Base-by-base conservation (phyloP, 2,797 vertebrate species). In the Geotrypetes seraphini region DNA sequence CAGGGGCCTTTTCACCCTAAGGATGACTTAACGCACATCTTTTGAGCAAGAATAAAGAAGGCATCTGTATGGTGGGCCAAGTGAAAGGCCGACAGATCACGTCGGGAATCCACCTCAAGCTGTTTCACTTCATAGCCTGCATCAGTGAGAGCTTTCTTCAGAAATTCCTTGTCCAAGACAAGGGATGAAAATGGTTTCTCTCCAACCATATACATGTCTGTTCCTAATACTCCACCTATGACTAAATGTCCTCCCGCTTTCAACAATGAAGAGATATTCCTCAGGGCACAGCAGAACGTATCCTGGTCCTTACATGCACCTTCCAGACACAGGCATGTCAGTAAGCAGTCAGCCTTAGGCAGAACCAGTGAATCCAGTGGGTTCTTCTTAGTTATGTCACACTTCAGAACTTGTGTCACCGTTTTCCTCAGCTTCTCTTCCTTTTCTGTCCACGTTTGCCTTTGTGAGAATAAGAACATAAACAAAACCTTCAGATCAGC, bases 291-390 rank as follows among this genome's bases (percentile, higher is more conserved):
- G 10, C n/a, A 12, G 49, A 63, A 71, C 16, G 11, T 20, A 3
- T 27, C 24, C 5, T 35, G 27, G 36, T 66, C 63, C 2, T 62
- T 53, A 43, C 67, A 71, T 12, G 70, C 63, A 0, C 57, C 56
- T 6, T 66, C 66, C 24, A 73, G 54, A 35, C 72, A 79, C 29
- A 74, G 39, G 0, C 43, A 57, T 15, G 66, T 67, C 7, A 74
- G 47, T 22, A 66, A 18, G 12, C 69, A 72, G 34, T 76, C 60
- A 1, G 60, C 75, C 0, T 2, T 44, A 15, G 45, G 52, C 19
- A 67, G 7, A 3, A 14, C 16, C 4, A 46, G 3, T 0, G 45
- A 24, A 1, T 56, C 43, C 31, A 72, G 57, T 0, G 58, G 68
- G 31, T 43, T 64, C 14, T 63, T 62, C 43, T 59, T 50, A 1